Conservation (phyloP, 1,140 invertebrate species). For the Eupeodes corollae region DNA sequence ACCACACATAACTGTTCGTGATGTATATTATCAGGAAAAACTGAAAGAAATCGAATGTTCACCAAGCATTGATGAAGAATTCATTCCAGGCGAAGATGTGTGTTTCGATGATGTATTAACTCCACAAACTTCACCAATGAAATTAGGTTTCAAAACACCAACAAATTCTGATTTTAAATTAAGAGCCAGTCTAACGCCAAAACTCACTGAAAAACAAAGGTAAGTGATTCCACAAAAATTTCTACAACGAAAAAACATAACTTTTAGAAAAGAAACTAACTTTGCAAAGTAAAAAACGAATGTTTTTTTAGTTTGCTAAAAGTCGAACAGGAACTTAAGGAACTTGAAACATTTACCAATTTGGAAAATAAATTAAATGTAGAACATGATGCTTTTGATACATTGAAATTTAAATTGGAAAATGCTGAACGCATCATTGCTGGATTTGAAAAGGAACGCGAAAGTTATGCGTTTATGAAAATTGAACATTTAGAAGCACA, state of each 20-base stretch:
- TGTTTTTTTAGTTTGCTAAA: slow-evolving; percentile 11
- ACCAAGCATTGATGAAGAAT: slow-evolving; percentile 4
- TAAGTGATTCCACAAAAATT: background rate
- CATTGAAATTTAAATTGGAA: slow-evolving; percentile 12
- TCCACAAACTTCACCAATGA: background rate
- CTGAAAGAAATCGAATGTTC: slow-evolving; percentile 4
- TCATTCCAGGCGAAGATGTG: slow-evolving; percentile 6
- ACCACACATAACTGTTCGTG: background rate
- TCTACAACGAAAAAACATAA: background rate
- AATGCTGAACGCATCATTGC: slow-evolving; percentile 10
- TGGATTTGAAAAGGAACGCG: slow-evolving; percentile 15
- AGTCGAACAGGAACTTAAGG: slow-evolving; percentile 15
- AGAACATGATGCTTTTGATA: slow-evolving; percentile 12
- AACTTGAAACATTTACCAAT: slow-evolving; percentile 21
- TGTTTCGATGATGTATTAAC: slow-evolving; percentile 10
- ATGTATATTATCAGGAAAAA: slow-evolving; percentile 1
- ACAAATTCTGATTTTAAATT: background rate
- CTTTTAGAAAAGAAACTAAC: background rate
- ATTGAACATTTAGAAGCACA: background rate
- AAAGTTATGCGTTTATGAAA: slow-evolving; percentile 2
- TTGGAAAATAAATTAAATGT: slow-evolving; percentile 19
- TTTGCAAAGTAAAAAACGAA: too few relatives aligned
- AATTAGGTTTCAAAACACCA: background rate
- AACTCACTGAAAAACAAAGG: background rate
- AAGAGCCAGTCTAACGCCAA: background rate